phyloP scores from a whole-genome alignment of 2,113 vertebrate genomes.

The Notiomystis cincta region DNA sequence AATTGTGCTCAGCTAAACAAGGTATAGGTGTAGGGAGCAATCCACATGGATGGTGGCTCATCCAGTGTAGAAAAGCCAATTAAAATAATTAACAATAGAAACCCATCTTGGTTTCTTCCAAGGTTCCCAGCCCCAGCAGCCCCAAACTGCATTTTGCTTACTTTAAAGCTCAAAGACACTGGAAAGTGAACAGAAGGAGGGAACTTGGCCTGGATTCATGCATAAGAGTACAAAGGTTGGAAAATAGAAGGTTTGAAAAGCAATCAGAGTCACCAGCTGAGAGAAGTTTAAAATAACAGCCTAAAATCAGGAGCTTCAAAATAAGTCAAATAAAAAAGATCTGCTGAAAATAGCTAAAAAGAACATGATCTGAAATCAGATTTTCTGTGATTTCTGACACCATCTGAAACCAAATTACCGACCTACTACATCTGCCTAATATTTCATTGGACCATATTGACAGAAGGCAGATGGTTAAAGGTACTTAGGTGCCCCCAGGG shows the following conservation, averaged over 20 bases:
- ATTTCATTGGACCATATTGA: not conserved
- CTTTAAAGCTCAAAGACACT: slow-evolving; percentile 31
- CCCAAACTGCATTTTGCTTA: slow-evolving; percentile 51
- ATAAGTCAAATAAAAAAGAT: slow-evolving; percentile 14
- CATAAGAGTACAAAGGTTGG: slow-evolving; percentile 55
- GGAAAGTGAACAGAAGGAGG: slow-evolving; percentile 37
- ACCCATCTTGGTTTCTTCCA: not conserved
- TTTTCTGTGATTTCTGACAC: not conserved
- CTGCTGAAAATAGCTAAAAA: not conserved
- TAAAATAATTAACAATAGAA: not conserved
- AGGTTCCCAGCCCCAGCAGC: not conserved
- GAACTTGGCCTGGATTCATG: slow-evolving; percentile 51
- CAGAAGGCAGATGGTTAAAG: not conserved
- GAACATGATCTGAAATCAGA: not conserved
- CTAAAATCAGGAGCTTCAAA: slow-evolving; percentile 38
- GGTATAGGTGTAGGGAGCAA: not conserved
- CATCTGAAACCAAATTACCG: not conserved
- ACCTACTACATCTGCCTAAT: not conserved
- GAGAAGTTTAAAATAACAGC: slow-evolving; percentile 63
- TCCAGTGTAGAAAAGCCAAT: slow-evolving; percentile 18
- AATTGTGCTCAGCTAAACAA: not conserved
- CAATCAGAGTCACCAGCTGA: slow-evolving; percentile 65
- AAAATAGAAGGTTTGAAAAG: slow-evolving; percentile 68
- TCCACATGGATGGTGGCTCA: not conserved
- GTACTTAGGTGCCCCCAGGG: not conserved